Evolutionary conservation across 2,888 invertebrate genomes (phyloP).

Genomic region (Polymixis flavicincta): DNA sequence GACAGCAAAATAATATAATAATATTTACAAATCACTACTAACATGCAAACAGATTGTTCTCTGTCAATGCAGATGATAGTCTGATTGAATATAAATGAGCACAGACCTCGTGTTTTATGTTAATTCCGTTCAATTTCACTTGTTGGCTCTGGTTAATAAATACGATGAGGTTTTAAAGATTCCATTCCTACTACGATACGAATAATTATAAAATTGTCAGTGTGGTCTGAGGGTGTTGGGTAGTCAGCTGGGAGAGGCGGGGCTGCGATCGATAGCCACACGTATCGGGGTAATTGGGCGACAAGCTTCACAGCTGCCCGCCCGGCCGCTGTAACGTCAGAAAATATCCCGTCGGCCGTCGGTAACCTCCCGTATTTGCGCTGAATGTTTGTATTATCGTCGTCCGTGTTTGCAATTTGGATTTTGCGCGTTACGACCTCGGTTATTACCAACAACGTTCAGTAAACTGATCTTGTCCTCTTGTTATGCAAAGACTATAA

Average conservation of each 20-base stretch:
- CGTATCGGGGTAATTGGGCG: constrained; percentile 72
- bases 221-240: constrained; percentile 6
- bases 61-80: constrained; percentile 19
- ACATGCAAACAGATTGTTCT: background rate
- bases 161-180: constrained; percentile 35
- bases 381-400: constrained; percentile 65
- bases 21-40: no score
- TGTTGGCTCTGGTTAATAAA: constrained; percentile 36
- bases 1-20: no score
- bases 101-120: constrained; percentile 22
- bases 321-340: constrained; percentile 50
- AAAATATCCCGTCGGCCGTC: constrained; percentile 56
- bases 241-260: constrained; percentile 56
- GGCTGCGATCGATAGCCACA: constrained; percentile 75
- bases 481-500: constrained; percentile 48
- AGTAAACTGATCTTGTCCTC: constrained; percentile 28
- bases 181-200: background rate
- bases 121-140: constrained; percentile 13
- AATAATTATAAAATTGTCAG: constrained; percentile 14
- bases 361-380: constrained; percentile 64
- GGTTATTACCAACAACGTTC: constrained; percentile 23
- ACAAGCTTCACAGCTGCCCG: constrained; percentile 58
- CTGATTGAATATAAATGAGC: constrained; percentile 20
- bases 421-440: constrained; percentile 48
- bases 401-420: constrained; percentile 62